Conservation (phyloP, 2,113 vertebrate genomes). For the Perognathus longimembris region DNA sequence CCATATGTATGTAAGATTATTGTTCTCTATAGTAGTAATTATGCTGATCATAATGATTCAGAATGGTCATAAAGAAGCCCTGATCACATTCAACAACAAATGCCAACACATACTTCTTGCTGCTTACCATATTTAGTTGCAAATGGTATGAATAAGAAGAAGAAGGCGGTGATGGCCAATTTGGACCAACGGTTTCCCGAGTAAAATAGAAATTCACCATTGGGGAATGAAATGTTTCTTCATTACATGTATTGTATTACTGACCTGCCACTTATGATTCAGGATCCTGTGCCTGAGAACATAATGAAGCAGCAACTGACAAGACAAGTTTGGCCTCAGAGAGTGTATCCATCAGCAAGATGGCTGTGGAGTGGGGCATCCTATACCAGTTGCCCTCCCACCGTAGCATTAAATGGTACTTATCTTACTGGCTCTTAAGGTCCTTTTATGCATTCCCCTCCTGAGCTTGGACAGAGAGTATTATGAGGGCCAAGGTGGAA, state of each 20-base stretch:
- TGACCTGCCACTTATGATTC: not conserved
- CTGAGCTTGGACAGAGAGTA: not conserved
- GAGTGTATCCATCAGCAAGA: not conserved
- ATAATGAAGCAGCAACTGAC: not conserved
- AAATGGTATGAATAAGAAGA: not conserved
- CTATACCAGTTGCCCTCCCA: fast-evolving
- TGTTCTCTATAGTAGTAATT: not conserved
- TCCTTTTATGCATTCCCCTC: not conserved
- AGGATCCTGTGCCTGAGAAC: not conserved
- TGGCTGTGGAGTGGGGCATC: not conserved
- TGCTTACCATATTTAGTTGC: not conserved
- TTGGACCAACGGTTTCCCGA: not conserved
- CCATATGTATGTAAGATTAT: not conserved
- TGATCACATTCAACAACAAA: slow-evolving; percentile 16
- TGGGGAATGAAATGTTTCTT: not conserved
- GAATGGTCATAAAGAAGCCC: not conserved
- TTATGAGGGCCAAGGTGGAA: not conserved
- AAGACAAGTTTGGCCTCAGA: not conserved
- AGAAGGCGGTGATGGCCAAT: not conserved
- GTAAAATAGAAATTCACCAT: not conserved
- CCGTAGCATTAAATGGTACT: not conserved
- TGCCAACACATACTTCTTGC: not conserved
- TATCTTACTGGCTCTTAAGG: not conserved
- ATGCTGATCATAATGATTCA: not conserved
- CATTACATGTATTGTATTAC: not conserved